Percentiles rank a stretch among this genome's conserved stretches.
Conservation (phyloP, 1,140 invertebrate genomes). For the Apocrypta bakeri region DNA sequence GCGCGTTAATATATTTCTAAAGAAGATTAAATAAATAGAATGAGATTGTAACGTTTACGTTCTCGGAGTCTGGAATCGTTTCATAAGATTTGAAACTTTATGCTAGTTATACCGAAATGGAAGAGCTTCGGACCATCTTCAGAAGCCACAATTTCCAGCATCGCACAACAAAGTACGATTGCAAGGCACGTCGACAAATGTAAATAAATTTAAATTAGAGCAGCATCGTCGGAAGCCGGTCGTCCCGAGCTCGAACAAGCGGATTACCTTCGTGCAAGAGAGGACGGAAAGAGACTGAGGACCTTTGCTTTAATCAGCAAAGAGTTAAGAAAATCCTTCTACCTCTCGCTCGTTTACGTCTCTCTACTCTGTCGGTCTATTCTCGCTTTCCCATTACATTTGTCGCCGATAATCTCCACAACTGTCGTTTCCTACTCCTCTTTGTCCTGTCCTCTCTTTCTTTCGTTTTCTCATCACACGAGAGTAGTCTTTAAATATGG, state of each 20-base stretch:
- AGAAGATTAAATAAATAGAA: too few relatives aligned
- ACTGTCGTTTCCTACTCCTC: too few relatives aligned
- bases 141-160: not conserved
- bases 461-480: not conserved
- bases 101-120: too few relatives aligned
- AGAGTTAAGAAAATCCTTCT: conserved; percentile 55
- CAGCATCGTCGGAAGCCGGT: conserved; percentile 2
- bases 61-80: too few relatives aligned
- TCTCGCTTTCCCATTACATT: conserved; percentile 17
- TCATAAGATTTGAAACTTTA: too few relatives aligned
- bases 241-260: conserved; percentile 47
- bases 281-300: conserved; percentile 40
- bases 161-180: not conserved
- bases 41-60: too few relatives aligned
- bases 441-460: not conserved
- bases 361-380: not conserved
- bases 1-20: too few relatives aligned
- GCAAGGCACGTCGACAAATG: conserved; percentile 60
- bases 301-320: conserved; percentile 60
- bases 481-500: not conserved
- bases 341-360: conserved; percentile 15
- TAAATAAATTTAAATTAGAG: conserved; percentile 65
- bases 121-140: not conserved
- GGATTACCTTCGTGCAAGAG: conserved; percentile 57
- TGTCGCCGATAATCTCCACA: conserved; percentile 6